These are phyloP conservation scores for Poeciliopsis prolifica DNA, from an alignment of 2,113 vertebrate genomes.

Conservation along the genomic window DNA sequence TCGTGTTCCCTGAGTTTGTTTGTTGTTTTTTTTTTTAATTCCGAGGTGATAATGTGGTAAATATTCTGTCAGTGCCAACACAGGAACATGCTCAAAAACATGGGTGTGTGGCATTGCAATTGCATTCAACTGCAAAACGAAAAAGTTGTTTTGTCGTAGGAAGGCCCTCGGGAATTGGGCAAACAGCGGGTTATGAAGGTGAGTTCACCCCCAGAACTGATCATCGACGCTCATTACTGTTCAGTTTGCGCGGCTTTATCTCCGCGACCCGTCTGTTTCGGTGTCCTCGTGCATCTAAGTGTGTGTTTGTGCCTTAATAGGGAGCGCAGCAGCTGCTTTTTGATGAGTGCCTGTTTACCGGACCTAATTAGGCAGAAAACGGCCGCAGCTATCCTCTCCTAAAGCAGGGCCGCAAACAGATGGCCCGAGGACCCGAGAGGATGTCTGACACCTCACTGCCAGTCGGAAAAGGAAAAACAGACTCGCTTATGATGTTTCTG, in stretches of 20 bases:
- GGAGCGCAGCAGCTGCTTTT: conserved; percentile 80
- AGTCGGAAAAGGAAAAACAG: conserved; percentile 22
- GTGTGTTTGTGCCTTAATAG: conserved; percentile 72
- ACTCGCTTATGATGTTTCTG: conserved; percentile 20
- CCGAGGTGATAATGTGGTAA: conserved; percentile 68
- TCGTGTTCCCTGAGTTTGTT: conserved; percentile 20
- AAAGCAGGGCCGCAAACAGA: conserved; percentile 72
- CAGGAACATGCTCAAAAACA: not conserved
- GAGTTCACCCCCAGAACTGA: conserved; percentile 42
- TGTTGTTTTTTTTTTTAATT: conserved; percentile 26
- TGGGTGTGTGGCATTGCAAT: not conserved
- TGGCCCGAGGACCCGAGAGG: conserved; percentile 66
- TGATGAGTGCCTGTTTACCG: conserved; percentile 80
- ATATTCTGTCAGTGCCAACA: conserved; percentile 6
- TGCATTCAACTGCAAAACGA: conserved; percentile 3
- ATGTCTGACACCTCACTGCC: conserved; percentile 58
- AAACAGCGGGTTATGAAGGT: conserved; percentile 45
- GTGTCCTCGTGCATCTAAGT: conserved; percentile 37
- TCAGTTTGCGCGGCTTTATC: conserved; percentile 55
- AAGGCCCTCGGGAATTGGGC: conserved; percentile 32
- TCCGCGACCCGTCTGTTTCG: conserved; percentile 46
- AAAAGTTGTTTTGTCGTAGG: not conserved
- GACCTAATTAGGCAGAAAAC: conserved; percentile 81
- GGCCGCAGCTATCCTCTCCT: conserved; percentile 71
- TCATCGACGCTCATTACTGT: conserved; percentile 45